These are phyloP conservation scores for Sinelater perroti DNA, from an alignment of 2,888 invertebrate genomes.

Conservation along the genomic window DNA sequence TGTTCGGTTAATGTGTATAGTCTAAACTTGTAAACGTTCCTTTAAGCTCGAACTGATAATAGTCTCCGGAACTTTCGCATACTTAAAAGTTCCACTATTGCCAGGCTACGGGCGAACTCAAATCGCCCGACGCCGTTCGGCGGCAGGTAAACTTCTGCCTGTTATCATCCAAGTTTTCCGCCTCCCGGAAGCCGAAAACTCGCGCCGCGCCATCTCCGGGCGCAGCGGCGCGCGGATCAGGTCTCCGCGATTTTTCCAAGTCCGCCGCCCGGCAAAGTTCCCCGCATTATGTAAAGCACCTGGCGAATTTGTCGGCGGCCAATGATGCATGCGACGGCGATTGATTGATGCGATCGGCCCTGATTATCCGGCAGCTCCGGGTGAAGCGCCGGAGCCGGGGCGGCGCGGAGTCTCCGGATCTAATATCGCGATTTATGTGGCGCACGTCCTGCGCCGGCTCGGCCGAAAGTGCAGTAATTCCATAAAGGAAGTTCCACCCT, in stretches of 20 bases:
- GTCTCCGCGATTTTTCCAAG: conserved; percentile 14
- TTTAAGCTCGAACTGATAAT: no score
- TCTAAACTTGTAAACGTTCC: no score
- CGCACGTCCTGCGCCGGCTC: conserved; percentile 20
- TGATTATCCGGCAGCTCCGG: no score
- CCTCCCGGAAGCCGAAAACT: no score
- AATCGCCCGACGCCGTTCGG: no score
- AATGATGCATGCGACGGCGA: conserved; percentile 32
- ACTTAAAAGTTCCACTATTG: no score
- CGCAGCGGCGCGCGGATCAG: conserved; percentile 13
- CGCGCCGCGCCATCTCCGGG: no score
- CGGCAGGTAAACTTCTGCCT: no score
- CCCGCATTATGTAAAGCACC: conserved; percentile 34
- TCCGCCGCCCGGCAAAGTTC: conserved; percentile 19
- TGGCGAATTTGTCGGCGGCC: conserved; percentile 24
- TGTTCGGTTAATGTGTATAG: no score
- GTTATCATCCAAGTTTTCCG: no score
- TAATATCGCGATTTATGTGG: conserved; percentile 31
- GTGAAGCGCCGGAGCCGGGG: conserved; percentile 28
- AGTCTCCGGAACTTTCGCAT: no score
- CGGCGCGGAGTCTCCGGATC: conserved; percentile 25
- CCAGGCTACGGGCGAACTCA: no score
- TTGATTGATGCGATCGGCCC: conserved; percentile 33
- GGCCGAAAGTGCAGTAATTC: conserved; percentile 27
- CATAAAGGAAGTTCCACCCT: conserved; percentile 29